A percentile compares a stretch with the other conserved stretches of the same genome.
phyloP scores from a whole-genome alignment of 2,888 invertebrate genomes.

The Kryphioiulus occultus region DNA sequence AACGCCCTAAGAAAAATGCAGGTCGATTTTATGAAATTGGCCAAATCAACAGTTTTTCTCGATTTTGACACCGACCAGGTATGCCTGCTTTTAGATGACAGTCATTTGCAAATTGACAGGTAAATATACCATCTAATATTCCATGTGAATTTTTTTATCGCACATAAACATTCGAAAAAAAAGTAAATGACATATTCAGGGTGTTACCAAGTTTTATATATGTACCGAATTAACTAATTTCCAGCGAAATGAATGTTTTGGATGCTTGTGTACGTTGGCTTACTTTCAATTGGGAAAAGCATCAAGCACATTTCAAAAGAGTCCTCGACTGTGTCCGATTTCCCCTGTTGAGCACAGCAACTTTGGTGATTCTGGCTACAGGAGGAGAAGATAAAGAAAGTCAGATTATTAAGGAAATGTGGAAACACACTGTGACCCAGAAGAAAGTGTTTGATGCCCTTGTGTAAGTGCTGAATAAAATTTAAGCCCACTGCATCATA shows the following conservation, averaged over 20 bases:
- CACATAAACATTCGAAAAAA: too few species aligned
- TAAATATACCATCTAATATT: neutral
- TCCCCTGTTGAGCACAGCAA: neutral
- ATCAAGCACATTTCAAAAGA: neutral
- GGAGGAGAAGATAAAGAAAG: neutral
- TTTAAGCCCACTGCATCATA: neutral
- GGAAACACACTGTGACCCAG: neutral
- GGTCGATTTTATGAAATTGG: neutral
- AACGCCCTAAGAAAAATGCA: neutral
- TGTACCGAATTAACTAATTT: neutral
- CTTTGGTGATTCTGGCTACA: slow-evolving; percentile 6
- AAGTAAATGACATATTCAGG: too few species aligned
- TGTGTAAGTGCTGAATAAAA: neutral
- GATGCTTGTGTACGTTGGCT: neutral
- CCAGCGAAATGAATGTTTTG: neutral
- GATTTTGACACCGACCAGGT: neutral
- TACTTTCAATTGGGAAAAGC: neutral
- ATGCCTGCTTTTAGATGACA: neutral
- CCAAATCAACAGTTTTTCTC: neutral
- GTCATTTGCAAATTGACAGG: neutral
- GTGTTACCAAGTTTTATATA: too few species aligned
- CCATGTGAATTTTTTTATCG: too few species aligned
- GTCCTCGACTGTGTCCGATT: neutral
- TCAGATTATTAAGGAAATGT: neutral
- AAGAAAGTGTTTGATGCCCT: slow-evolving; percentile 18